Evolutionary conservation across 2,113 vertebrate species (phyloP), one percentile per base, ranked within the genome.

Genomic region (Halcyon senegalensis): DNA sequence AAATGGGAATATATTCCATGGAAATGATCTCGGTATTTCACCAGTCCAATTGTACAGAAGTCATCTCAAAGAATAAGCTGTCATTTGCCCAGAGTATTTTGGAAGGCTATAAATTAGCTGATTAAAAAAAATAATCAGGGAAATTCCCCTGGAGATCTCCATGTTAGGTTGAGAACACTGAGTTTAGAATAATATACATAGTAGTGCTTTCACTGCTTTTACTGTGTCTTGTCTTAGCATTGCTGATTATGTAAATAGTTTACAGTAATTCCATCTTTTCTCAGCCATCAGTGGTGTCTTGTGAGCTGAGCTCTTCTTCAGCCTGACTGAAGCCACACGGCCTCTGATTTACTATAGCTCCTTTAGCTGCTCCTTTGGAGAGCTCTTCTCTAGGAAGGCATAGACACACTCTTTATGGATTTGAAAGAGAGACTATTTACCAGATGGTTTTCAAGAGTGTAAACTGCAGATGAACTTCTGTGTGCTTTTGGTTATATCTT

Each of bases 1-100:
- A 96, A 97, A 97, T 97, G 88, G 91, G 77, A 91, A 92, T 97
- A 55, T 96, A 87, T 96, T 92, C 80, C 72, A 81, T 1, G 7
- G 92, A 96, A 92, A 72, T 59, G 37, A 86, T 95, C 66, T 96
- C 81, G 78, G 64, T 94, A 67, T 94, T 97, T 90, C 78, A 75
- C 33, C 69, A 53, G 58, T 67, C 31, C 83, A 35, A 11, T 77
- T 93, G 82, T 94, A 58, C 21, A 74, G 41, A 75, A 53, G 41
- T 87, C 35, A 39, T 93, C 68, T 95, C 15, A 28, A 87, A 51
- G 74, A 93, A 63, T 87, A 90, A 84, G 76, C 56, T 79, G 46
- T 88, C n/a, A n/a, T 11, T 60, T 91, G 67, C 59, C 67, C 51
- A 35, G 16, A 53, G 58, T 11, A 74, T 96, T 94, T 94, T 67